Evolutionary conservation across 92 coral and sea anemone genomes (phyloP).

Genomic region (Blastomussa wellsi): DNA sequence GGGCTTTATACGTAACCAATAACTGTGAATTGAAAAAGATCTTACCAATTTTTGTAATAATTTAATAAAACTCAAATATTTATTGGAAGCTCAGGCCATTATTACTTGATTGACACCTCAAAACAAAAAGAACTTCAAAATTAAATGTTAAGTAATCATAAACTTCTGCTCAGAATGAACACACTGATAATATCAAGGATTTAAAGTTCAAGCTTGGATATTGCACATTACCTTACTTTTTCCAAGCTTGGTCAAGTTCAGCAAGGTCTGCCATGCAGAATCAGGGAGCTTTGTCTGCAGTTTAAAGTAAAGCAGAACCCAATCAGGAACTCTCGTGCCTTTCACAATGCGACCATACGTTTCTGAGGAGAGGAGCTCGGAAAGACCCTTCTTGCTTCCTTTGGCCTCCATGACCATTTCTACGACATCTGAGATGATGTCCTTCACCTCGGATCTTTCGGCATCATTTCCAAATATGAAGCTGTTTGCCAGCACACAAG

Average conservation of each 20-base stretch:
- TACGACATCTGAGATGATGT: slow-evolving; percentile 25
- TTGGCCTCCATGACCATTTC: background rate
- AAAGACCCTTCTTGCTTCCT: slow-evolving; percentile 21
- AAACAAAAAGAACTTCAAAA: no score
- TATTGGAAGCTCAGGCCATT: no score
- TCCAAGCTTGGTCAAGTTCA: slow-evolving; percentile 29
- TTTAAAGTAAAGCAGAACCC: slow-evolving; percentile 27
- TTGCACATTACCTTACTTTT: background rate
- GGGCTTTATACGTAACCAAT: no score
- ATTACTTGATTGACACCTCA: no score
- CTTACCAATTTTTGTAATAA: no score
- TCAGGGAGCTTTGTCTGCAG: background rate
- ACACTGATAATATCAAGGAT: no score
- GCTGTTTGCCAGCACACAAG: slow-evolving; percentile 42
- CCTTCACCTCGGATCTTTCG: slow-evolving; percentile 12
- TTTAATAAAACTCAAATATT: no score
- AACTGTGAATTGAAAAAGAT: no score
- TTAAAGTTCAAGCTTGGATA: no score
- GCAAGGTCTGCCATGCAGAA: slow-evolving; percentile 49
- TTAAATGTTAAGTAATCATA: no score
- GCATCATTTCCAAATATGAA: background rate
- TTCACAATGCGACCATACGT: background rate
- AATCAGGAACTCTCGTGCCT: slow-evolving; percentile 47
- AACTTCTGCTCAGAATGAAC: no score
- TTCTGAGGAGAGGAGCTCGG: slow-evolving; percentile 18